Base-by-base conservation (phyloP, 1,140 invertebrate genomes). In the Sesamia nonagrioides region DNA sequence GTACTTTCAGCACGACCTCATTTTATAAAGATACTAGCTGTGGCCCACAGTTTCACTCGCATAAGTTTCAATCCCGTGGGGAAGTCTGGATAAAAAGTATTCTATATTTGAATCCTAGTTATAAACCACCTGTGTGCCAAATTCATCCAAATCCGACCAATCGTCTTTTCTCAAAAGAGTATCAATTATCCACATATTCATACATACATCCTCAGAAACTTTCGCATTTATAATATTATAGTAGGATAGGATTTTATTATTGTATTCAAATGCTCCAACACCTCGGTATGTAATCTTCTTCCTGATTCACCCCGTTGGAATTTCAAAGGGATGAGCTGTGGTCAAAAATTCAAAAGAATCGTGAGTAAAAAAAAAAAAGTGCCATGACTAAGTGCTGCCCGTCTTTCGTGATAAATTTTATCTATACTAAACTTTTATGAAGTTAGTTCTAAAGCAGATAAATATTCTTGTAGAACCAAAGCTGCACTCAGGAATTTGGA, bases 301-400 rank as follows among this genome's bases (percentile, higher is more conserved):
- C 77, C 75, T 86, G 84, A 86, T 81, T 88, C 86, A 88, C 61
- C 71, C 78, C 73, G 68, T 87, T 75, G 79, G 75, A 77, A 82
- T 87, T 82, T 80, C 21, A 78, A 81, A 82, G 76, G 52, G 73
- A 78, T 78, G 37, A 60, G 54, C 27, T 80, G 84, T 84, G 80
- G 83, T 79, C 68, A 86, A 45, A 80, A 81, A 81, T 83, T 82
- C 74, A 54, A 61, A 79, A 77, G 42, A 45, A 80, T 77, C 60
- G 66, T n/a, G n/a, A n/a, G n/a, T n/a, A n/a, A n/a, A n/a, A n/a
- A n/a, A n/a, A n/a, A n/a, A n/a, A n/a, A n/a, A n/a, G n/a, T 50
- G 48, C n/a, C 58, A 52, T 86, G 83, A 86, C 61, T 86, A 83
- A 84, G 78, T 60, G 4, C 13, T 35, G 42, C 33, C 56, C 18